A percentile compares a stretch with the other conserved stretches of the same genome.
Conservation (phyloP, 2,113 vertebrate genomes). For the Octodon degus region DNA sequence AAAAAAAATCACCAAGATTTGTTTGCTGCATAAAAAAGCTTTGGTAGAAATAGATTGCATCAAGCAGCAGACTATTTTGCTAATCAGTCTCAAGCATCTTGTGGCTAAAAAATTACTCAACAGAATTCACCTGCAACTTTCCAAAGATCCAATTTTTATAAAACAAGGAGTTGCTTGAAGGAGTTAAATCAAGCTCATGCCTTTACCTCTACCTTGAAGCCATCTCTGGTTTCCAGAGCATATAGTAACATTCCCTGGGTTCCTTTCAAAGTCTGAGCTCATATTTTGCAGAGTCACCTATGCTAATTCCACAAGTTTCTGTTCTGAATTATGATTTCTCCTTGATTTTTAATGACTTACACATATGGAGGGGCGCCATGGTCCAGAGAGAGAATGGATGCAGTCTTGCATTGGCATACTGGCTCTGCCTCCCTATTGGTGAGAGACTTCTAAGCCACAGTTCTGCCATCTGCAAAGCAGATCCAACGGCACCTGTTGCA, state of each 20-base stretch:
- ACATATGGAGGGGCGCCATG: not conserved
- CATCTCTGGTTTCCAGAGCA: not conserved
- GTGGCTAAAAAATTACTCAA: slow-evolving; percentile 69
- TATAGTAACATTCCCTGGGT: not conserved
- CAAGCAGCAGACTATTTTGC: slow-evolving; percentile 55
- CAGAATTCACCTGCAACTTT: slow-evolving; percentile 64
- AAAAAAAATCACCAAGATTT: slow-evolving; percentile 49
- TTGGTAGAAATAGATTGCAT: slow-evolving; percentile 68
- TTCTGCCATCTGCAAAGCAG: not conserved
- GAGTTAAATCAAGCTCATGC: slow-evolving; percentile 39
- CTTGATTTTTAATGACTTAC: not conserved
- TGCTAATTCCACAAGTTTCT: not conserved
- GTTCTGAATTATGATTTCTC: slow-evolving; percentile 5
- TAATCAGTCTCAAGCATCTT: slow-evolving; percentile 72
- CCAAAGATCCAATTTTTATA: slow-evolving; percentile 56
- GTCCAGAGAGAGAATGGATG: not conserved
- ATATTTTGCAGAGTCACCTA: not conserved
- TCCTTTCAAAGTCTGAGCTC: not conserved
- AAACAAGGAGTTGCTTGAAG: slow-evolving; percentile 51
- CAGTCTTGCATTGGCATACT: not conserved
- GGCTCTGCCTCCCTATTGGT: not conserved
- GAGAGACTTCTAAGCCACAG: not conserved
- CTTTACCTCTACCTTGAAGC: not conserved
- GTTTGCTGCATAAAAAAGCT: slow-evolving; percentile 64
- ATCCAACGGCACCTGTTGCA: not conserved